Conservation (phyloP, 2,113 vertebrate species). For the Elephantulus edwardii region DNA sequence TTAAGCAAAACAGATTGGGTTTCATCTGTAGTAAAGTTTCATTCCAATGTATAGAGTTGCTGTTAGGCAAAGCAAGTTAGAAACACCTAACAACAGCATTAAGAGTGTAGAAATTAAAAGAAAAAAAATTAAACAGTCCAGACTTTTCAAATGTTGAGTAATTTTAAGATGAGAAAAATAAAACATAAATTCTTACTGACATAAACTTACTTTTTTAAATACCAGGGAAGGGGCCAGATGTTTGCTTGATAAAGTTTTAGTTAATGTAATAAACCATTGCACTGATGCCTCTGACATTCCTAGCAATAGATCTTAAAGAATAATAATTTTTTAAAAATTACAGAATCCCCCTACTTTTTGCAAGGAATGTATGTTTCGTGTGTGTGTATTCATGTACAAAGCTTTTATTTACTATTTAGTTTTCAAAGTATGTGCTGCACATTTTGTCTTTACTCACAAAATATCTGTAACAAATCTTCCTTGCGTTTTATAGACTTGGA, state of each 20-base stretch:
- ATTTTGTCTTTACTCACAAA: constrained; percentile 24
- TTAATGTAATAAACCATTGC: background rate
- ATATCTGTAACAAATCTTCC: background rate
- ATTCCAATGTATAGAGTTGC: too few relatives aligned
- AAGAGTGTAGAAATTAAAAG: background rate
- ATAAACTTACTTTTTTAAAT: constrained; percentile 9
- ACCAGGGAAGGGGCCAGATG: background rate
- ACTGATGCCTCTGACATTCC: background rate
- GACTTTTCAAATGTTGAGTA: background rate
- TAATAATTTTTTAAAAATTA: background rate
- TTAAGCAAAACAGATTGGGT: too few relatives aligned
- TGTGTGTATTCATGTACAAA: background rate
- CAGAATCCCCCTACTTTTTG: background rate
- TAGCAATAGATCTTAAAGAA: background rate
- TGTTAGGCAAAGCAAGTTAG: too few relatives aligned
- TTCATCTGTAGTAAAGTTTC: too few relatives aligned
- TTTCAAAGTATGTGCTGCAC: background rate
- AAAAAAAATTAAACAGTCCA: background rate
- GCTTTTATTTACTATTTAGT: constrained; percentile 13
- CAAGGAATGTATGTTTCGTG: background rate
- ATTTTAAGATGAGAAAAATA: background rate
- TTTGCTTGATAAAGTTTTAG: background rate
- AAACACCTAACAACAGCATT: too few relatives aligned
- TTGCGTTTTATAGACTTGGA: constrained; percentile 33
- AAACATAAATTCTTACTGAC: background rate